phyloP scores from a whole-genome alignment of 2,113 vertebrate genomes.

The Pygoscelis antarcticus region DNA sequence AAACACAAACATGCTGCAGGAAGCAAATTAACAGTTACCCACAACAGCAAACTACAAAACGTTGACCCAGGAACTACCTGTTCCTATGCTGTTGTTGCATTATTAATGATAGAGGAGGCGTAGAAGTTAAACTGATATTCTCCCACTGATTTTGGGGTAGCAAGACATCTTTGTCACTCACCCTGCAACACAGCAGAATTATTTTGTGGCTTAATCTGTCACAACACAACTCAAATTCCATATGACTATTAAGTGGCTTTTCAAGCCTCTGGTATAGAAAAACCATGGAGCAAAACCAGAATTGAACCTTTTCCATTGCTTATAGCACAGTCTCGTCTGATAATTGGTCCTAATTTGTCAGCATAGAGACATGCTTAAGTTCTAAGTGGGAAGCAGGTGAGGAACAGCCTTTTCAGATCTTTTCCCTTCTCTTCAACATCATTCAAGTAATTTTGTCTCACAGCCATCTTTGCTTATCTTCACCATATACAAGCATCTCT shows the following conservation, averaged over 20 bases:
- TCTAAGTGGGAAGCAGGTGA: background rate
- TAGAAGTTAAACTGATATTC: background rate
- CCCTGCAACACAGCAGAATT: background rate
- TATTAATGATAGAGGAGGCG: background rate
- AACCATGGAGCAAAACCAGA: background rate
- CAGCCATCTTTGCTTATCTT: background rate
- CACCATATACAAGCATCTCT: background rate
- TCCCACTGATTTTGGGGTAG: background rate
- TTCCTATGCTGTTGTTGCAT: background rate
- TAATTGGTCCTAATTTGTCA: background rate
- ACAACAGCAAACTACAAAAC: background rate
- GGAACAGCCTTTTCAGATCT: background rate
- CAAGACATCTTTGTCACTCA: background rate
- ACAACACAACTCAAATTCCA: background rate
- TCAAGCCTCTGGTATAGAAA: background rate
- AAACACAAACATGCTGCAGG: background rate
- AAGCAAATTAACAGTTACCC: background rate
- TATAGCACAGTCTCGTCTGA: background rate
- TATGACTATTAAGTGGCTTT: background rate
- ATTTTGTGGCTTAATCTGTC: background rate
- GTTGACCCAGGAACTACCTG: background rate
- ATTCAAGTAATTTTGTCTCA: background rate
- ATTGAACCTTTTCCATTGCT: background rate
- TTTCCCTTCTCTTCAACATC: background rate
- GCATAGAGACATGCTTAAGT: background rate